phyloP scores from a whole-genome alignment of 1,140 invertebrate genomes.

The Saccostrea cuccullata region DNA sequence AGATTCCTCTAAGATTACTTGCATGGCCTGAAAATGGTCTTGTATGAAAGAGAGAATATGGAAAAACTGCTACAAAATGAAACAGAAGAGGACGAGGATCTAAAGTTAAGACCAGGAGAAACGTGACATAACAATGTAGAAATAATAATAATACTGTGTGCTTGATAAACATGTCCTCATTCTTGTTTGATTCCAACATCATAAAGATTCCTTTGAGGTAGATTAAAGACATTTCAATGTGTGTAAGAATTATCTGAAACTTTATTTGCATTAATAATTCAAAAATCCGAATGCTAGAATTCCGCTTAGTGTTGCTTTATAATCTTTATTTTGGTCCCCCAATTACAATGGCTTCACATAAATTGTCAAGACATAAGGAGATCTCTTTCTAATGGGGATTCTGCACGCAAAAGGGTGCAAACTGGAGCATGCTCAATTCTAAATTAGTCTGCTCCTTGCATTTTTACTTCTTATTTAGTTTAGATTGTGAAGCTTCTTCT shows the following conservation, averaged over 20 bases:
- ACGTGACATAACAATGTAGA: not conserved
- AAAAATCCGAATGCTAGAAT: not conserved
- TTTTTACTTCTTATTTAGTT: not conserved
- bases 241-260: not conserved
- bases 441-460: conserved; percentile 4
- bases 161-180: not conserved
- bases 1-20: no score
- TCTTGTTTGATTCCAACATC: not conserved
- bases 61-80: no score
- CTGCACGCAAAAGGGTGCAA: not conserved
- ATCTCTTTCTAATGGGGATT: conserved; percentile 3
- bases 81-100: no score
- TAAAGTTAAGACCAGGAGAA: no score
- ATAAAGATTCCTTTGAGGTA: not conserved
- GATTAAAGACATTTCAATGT: not conserved
- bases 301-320: conserved; percentile 27
- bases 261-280: conserved; percentile 27
- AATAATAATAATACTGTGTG: not conserved
- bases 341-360: conserved; percentile 19
- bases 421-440: conserved; percentile 3
- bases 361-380: conserved; percentile 9
- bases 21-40: no score
- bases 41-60: no score
- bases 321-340: conserved; percentile 20
- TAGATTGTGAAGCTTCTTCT: not conserved